A percentile compares a stretch with the other conserved stretches of the same genome.
Evolutionary conservation across 2,888 invertebrate species (phyloP).

Genomic region (Oscheius onirici): DNA sequence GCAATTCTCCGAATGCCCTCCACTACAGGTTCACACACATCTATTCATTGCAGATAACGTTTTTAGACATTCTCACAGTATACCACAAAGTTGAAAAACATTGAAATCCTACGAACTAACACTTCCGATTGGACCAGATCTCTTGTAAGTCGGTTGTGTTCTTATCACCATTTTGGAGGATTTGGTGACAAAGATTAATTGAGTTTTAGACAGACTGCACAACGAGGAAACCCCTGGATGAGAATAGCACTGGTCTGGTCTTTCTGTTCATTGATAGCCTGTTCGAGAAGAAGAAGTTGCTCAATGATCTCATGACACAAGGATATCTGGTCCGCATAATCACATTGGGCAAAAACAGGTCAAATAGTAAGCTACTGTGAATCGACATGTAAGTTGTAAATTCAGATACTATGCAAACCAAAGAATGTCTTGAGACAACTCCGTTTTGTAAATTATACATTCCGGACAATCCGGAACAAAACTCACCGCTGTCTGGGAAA

Average conservation of each 20-base stretch:
- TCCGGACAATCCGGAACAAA: too few species aligned
- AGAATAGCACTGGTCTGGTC: not conserved
- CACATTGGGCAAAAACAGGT: not conserved
- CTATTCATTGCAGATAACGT: too few species aligned
- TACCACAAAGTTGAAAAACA: too few species aligned
- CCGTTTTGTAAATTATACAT: too few species aligned
- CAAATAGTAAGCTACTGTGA: not conserved
- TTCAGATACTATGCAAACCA: too few species aligned
- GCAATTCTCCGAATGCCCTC: not conserved
- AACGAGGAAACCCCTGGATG: not conserved
- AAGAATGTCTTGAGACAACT: too few species aligned
- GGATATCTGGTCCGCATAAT: constrained; percentile 15
- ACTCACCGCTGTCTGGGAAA: too few species aligned
- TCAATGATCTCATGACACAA: not conserved
- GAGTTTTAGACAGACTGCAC: constrained; percentile 6
- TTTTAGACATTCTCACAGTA: too few species aligned
- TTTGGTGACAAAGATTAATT: constrained; percentile 12
- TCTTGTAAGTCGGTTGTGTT: constrained; percentile 24
- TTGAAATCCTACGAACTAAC: too few species aligned
- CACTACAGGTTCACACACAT: not conserved
- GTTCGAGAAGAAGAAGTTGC: not conserved
- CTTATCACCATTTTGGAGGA: not conserved
- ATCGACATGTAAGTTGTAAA: not conserved
- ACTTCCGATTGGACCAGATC: too few species aligned
- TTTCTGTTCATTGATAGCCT: constrained; percentile 15